Evolutionary conservation across 2,797 vertebrate genomes (phyloP).

Genomic region (Fringilla coelebs): DNA sequence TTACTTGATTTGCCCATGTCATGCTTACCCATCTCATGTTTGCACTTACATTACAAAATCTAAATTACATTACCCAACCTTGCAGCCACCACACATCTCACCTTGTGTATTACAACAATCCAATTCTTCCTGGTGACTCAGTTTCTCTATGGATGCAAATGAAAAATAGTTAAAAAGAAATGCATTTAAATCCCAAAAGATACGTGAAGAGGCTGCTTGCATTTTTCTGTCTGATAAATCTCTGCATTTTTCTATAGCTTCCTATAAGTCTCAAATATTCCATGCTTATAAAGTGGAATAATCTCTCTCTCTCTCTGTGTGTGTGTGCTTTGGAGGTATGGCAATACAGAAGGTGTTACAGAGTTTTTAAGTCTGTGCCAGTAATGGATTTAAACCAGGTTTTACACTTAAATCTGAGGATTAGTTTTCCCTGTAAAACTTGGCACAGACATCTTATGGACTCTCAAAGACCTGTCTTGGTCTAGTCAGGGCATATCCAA

Average conservation of each 20-base stretch:
- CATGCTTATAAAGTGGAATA: not conserved
- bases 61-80: not conserved
- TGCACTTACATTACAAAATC: not conserved
- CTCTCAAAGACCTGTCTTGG: slow-evolving; percentile 27
- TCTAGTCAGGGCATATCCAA: slow-evolving; percentile 25
- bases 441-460: slow-evolving; percentile 20
- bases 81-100: not conserved
- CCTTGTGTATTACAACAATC: not conserved
- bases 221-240: slow-evolving; percentile 2
- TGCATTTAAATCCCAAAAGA: not conserved
- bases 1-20: not conserved
- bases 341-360: slow-evolving; percentile 6
- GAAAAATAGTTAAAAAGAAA: not conserved
- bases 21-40: not conserved
- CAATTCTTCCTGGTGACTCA: not conserved
- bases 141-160: not conserved
- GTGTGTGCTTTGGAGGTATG: not conserved
- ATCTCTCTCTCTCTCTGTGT: not conserved
- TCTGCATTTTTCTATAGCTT: not conserved
- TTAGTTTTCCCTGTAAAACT: slow-evolving; percentile 41
- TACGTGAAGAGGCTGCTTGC: not conserved
- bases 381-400: slow-evolving; percentile 9
- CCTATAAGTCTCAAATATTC: not conserved
- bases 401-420: slow-evolving; percentile 41
- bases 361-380: not conserved